Conservation (phyloP, 2,888 invertebrate genomes). For the Branchinecta sandiegonensis region DNA sequence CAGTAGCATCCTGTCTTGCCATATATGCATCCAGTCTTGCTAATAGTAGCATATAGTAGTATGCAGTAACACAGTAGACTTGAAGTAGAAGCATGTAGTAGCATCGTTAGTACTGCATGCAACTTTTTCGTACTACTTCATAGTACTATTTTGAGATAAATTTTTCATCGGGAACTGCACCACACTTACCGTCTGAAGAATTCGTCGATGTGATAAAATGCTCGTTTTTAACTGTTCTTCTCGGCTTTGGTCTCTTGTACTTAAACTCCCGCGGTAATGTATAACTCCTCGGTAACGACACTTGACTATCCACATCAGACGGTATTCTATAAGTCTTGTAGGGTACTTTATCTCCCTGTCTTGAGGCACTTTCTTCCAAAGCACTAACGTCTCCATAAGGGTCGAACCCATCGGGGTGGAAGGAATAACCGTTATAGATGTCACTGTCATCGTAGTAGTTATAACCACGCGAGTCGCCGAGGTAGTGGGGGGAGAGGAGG, state of each 20-base stretch:
- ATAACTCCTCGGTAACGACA: conserved; percentile 67
- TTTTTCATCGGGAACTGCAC: not conserved
- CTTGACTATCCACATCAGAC: conserved; percentile 57
- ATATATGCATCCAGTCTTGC: too few relatives aligned
- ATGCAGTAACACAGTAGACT: too few relatives aligned
- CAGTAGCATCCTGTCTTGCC: too few relatives aligned
- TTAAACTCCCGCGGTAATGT: conserved; percentile 72
- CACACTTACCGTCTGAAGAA: conserved; percentile 59
- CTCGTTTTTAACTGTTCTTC: conserved; percentile 47
- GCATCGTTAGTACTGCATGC: too few relatives aligned
- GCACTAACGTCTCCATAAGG: conserved; percentile 17
- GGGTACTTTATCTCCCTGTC: conserved; percentile 29
- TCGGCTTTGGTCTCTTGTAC: conserved; percentile 44
- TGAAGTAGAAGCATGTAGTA: too few relatives aligned
- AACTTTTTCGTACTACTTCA: too few relatives aligned
- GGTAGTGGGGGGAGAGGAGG: conserved; percentile 56
- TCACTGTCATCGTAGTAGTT: conserved; percentile 35
- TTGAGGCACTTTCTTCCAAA: conserved; percentile 3
- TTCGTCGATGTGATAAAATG: conserved; percentile 65
- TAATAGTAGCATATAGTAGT: too few relatives aligned
- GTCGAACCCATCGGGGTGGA: conserved; percentile 24
- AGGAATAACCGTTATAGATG: conserved; percentile 27
- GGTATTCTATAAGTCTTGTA: conserved; percentile 43
- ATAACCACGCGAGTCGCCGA: conserved; percentile 42
- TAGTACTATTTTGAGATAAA: too few relatives aligned